Conservation (phyloP, 2,888 invertebrate genomes). For the Clepsis dumicolana region DNA sequence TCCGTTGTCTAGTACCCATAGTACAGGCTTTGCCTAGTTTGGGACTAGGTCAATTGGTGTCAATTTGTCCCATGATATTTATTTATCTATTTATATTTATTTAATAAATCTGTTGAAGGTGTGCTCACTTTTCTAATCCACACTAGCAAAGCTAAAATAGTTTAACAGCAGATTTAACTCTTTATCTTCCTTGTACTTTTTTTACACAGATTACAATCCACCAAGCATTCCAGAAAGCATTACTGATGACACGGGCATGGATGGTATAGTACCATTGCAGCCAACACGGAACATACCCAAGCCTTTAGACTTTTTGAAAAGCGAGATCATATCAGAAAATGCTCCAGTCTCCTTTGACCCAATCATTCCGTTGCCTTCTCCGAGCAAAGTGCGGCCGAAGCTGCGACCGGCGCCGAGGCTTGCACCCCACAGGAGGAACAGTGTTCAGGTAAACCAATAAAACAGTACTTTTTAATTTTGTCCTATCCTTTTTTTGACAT, state of each 20-base stretch:
- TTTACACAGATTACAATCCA: slow-evolving; percentile 66
- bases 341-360: slow-evolving; percentile 81
- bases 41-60: too few relatives aligned
- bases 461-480: not conserved
- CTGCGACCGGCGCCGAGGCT: slow-evolving; percentile 90
- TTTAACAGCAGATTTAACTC: too few relatives aligned
- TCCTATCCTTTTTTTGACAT: not conserved
- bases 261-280: slow-evolving; percentile 77
- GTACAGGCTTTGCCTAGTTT: too few relatives aligned
- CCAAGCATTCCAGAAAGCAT: slow-evolving; percentile 68
- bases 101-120: too few relatives aligned
- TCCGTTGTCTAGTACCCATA: too few relatives aligned
- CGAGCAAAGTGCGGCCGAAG: slow-evolving; percentile 88
- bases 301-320: slow-evolving; percentile 72
- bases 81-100: too few relatives aligned
- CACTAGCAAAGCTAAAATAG: not conserved
- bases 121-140: too few relatives aligned
- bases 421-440: slow-evolving; percentile 88
- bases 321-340: slow-evolving; percentile 79
- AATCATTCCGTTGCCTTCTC: slow-evolving; percentile 83
- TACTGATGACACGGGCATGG: slow-evolving; percentile 67
- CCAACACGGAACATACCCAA: slow-evolving; percentile 61
- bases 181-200: too few relatives aligned
- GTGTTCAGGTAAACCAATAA: slow-evolving; percentile 71
- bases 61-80: too few relatives aligned